These are phyloP conservation scores for Triplophysa tibetana DNA, from an alignment of 2,113 vertebrate genomes.

Conservation along the genomic window DNA sequence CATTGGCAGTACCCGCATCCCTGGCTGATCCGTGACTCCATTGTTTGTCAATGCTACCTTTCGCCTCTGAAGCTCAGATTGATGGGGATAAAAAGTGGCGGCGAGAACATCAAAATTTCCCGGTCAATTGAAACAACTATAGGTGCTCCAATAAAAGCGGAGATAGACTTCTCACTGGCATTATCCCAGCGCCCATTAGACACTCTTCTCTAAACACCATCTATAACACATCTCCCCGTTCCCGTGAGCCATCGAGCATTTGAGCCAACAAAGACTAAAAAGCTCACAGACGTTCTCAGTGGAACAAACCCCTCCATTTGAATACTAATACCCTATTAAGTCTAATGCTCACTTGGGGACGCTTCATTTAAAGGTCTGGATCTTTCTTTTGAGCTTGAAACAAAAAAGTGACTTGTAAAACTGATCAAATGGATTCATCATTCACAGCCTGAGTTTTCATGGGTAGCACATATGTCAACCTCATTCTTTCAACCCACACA, in stretches of 20 bases:
- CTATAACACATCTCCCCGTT: conserved; percentile 57
- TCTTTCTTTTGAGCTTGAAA: conserved; percentile 21
- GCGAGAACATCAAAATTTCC: conserved; percentile 57
- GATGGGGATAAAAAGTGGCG: conserved; percentile 56
- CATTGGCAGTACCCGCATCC: conserved; percentile 40
- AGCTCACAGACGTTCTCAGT: conserved; percentile 33
- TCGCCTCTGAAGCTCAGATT: conserved; percentile 55
- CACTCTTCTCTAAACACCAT: conserved; percentile 69
- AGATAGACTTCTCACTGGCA: conserved; percentile 64
- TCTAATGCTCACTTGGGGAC: conserved; percentile 51
- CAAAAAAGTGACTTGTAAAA: conserved; percentile 51
- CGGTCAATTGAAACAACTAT: conserved; percentile 70
- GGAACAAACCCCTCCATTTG: conserved; percentile 39
- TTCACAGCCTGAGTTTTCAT: conserved; percentile 49
- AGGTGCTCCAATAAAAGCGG: conserved; percentile 63
- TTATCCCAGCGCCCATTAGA: conserved; percentile 70
- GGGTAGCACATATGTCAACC: conserved; percentile 53
- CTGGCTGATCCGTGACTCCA: conserved; percentile 30
- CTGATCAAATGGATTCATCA: conserved; percentile 57
- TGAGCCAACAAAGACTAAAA: conserved; percentile 37
- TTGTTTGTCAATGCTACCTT: conserved; percentile 23
- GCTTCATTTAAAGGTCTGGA: conserved; percentile 47
- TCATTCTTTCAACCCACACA: conserved; percentile 53
- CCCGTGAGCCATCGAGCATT: conserved; percentile 36
- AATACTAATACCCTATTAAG: conserved; percentile 48